A percentile compares a stretch with the other conserved stretches of the same genome.
Evolutionary conservation across 2,113 vertebrate genomes (phyloP).

Genomic region (Chloropsis hardwickii): DNA sequence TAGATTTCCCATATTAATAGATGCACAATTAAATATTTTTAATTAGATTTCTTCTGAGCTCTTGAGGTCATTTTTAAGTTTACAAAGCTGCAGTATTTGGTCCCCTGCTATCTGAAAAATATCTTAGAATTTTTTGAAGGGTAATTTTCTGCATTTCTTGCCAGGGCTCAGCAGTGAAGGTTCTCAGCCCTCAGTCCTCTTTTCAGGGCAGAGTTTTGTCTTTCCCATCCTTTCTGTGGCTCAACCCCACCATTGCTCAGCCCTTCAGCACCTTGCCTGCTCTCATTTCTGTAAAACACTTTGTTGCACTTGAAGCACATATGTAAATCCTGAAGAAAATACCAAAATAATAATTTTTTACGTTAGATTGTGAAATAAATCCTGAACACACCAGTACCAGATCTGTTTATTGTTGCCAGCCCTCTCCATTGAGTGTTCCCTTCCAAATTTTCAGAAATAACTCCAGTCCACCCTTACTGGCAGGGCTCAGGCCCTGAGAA

Average conservation of each 20-base stretch:
- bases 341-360: not conserved
- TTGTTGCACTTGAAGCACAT: not conserved
- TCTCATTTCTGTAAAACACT: not conserved
- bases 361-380: not conserved
- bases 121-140: not conserved
- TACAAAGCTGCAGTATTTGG: not conserved
- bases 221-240: not conserved
- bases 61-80: not conserved
- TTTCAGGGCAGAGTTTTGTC: not conserved
- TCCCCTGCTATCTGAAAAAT: not conserved
- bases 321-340: not conserved
- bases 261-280: not conserved
- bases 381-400: not conserved
- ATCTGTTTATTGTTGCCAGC: not conserved
- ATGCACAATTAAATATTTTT: not conserved
- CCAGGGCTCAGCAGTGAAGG: fast-evolving
- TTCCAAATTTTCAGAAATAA: not conserved
- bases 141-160: not conserved
- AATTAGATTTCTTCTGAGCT: not conserved
- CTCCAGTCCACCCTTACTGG: not conserved
- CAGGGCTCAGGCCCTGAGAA: not conserved
- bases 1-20: not conserved
- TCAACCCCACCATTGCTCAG: not conserved
- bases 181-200: not conserved
- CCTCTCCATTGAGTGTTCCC: not conserved